Evolutionary conservation across 1,140 invertebrate species (phyloP).

Genomic region (Neodiprion fabricii): DNA sequence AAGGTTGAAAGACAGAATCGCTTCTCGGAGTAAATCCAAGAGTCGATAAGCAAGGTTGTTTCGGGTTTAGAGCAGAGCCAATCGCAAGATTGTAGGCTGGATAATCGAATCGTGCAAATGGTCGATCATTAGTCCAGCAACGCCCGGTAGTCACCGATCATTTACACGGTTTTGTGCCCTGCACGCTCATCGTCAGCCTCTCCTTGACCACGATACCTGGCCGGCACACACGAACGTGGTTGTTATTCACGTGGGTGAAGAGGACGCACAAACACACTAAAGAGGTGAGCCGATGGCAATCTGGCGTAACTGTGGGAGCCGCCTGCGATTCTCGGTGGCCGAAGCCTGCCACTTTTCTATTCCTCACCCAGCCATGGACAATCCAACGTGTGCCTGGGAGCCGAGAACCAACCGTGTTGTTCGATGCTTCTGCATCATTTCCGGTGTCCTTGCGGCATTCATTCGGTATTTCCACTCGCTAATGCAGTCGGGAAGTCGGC

Average conservation of each 20-base stretch:
- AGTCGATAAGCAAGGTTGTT: too few species aligned
- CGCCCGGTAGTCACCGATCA: too few species aligned
- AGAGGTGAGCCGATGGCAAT: neutral
- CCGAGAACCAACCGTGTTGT: neutral
- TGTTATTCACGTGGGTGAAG: too few species aligned
- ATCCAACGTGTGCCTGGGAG: conserved; percentile 1
- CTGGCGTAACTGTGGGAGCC: conserved; percentile 3
- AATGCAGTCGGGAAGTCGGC: too few species aligned
- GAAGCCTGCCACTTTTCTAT: neutral
- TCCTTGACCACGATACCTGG: conserved; percentile 4
- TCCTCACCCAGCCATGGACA: neutral
- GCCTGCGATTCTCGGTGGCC: neutral
- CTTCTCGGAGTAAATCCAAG: too few species aligned
- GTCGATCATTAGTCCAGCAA: too few species aligned
- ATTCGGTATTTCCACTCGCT: neutral
- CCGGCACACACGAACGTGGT: neutral
- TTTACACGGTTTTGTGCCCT: too few species aligned
- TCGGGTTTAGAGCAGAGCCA: too few species aligned
- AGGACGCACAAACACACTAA: neutral
- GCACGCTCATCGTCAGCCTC: neutral
- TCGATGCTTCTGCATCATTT: neutral
- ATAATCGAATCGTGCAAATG: too few species aligned
- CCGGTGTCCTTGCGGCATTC: neutral
- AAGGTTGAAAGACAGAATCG: too few species aligned
- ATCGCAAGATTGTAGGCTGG: too few species aligned